Conservation (phyloP, 2,113 vertebrate genomes). For the Colossoma macropomum region DNA sequence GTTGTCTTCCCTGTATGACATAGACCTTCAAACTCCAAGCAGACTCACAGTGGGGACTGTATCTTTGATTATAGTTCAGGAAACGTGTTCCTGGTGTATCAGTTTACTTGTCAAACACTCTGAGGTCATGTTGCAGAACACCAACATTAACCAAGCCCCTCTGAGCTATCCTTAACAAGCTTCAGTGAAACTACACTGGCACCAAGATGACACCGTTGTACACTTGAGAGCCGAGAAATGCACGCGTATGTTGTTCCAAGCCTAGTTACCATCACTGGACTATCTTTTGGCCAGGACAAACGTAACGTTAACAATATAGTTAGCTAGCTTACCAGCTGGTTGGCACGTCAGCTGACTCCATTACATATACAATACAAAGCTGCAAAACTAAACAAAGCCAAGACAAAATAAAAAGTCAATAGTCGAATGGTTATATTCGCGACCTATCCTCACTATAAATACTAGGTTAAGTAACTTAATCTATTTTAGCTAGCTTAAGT, state of each 20-base stretch:
- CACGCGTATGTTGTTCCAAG: neutral
- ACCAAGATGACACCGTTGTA: too few species aligned
- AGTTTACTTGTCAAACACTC: conserved; percentile 36
- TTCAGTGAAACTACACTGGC: too few species aligned
- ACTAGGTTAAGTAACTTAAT: neutral
- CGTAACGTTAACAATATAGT: neutral
- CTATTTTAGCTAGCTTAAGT: too few species aligned
- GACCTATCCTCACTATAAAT: neutral
- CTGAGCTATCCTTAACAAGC: neutral
- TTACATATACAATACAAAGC: neutral
- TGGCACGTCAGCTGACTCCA: neutral
- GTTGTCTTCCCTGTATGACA: neutral
- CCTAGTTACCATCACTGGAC: neutral
- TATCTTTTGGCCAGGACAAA: neutral
- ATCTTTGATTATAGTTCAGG: neutral
- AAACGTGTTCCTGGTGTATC: conserved; percentile 10
- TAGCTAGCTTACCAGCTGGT: neutral
- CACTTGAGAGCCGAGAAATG: neutral
- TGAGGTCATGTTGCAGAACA: conserved; percentile 31
- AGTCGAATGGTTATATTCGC: too few species aligned
- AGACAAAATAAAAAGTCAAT: neutral
- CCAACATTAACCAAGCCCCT: neutral
- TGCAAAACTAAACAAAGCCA: neutral
- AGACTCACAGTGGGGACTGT: neutral
- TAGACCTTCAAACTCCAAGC: neutral